Conservation (phyloP, 2,888 invertebrate genomes). For the Aleiodes alternator region DNA sequence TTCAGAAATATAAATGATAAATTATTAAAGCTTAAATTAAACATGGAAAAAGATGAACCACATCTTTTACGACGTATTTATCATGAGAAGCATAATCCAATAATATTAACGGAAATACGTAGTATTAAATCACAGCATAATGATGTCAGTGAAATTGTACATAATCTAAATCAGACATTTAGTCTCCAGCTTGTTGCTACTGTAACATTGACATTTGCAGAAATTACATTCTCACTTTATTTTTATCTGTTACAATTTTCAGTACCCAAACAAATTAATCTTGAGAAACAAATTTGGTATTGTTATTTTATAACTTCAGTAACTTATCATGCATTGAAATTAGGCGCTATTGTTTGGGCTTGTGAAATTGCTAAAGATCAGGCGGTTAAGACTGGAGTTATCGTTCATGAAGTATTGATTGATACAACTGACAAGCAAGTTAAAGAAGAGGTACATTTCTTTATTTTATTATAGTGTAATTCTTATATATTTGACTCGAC, state of each 20-base stretch:
- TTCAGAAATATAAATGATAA: slow-evolving; percentile 61
- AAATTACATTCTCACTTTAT: slow-evolving; percentile 65
- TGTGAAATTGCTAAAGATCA: slow-evolving; percentile 64
- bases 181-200: slow-evolving; percentile 59
- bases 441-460: slow-evolving; percentile 60
- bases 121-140: slow-evolving; percentile 62
- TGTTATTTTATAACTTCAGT: slow-evolving; percentile 62
- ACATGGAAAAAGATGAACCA: slow-evolving; percentile 60
- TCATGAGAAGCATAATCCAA: slow-evolving; percentile 62
- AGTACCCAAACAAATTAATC: slow-evolving; percentile 52
- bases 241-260: slow-evolving; percentile 61
- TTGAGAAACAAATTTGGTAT: slow-evolving; percentile 63
- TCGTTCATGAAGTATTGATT: slow-evolving; percentile 62
- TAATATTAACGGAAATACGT: slow-evolving; percentile 60
- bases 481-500: too few relatives aligned
- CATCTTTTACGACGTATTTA: slow-evolving; percentile 66
- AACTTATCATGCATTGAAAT: slow-evolving; percentile 62
- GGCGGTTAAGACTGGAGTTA: slow-evolving; percentile 58
- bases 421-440: slow-evolving; percentile 57
- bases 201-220: slow-evolving; percentile 61
- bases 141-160: slow-evolving; percentile 59
- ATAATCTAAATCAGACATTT: slow-evolving; percentile 59
- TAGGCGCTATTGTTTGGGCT: slow-evolving; percentile 59
- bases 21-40: slow-evolving; percentile 54
- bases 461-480: too few relatives aligned